A percentile compares a stretch with the other conserved stretches of the same genome.
phyloP scores from a whole-genome alignment of 2,888 invertebrate genomes.

The Pseudolycoriella hygida region DNA sequence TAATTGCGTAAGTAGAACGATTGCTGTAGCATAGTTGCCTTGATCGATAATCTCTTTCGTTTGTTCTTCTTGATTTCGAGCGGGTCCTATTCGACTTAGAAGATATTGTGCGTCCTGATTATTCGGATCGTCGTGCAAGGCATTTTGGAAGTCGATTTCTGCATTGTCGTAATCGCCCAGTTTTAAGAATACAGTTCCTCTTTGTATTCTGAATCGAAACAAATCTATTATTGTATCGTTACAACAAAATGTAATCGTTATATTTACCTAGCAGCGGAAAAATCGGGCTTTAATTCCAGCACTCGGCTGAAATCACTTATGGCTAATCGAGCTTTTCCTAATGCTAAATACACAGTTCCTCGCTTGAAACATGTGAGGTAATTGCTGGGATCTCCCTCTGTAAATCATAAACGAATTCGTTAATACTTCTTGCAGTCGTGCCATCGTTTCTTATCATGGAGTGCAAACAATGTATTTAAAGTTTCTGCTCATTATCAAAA shows the following conservation, averaged over 20 bases:
- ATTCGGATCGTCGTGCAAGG: conserved; percentile 61
- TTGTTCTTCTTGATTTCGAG: conserved; percentile 41
- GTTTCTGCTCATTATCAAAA: no score
- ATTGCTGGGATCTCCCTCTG: conserved; percentile 90
- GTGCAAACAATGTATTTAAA: no score
- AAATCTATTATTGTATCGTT: not conserved
- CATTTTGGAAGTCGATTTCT: conserved; percentile 60
- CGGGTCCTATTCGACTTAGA: conserved; percentile 43
- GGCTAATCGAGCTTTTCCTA: conserved; percentile 91
- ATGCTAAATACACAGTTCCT: conserved; percentile 88
- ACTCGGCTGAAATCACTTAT: conserved; percentile 86
- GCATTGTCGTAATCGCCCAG: conserved; percentile 72
- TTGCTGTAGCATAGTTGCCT: conserved; percentile 38
- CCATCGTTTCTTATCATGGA: no score
- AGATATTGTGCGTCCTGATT: conserved; percentile 61
- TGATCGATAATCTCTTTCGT: conserved; percentile 44
- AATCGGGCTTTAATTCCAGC: conserved; percentile 85
- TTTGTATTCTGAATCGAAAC: conserved; percentile 37
- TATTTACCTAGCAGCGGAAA: conserved; percentile 54
- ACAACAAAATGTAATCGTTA: not conserved
- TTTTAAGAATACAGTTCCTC: conserved; percentile 80
- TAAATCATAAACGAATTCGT: conserved; percentile 15
- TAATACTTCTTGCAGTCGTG: no score
- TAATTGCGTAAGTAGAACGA: conserved; percentile 41
- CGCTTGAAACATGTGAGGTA: conserved; percentile 92